A percentile compares a stretch with the other conserved stretches of the same genome.
These are phyloP conservation scores for Martes martes DNA, from an alignment of 2,113 vertebrate species.

Conservation along the genomic window DNA sequence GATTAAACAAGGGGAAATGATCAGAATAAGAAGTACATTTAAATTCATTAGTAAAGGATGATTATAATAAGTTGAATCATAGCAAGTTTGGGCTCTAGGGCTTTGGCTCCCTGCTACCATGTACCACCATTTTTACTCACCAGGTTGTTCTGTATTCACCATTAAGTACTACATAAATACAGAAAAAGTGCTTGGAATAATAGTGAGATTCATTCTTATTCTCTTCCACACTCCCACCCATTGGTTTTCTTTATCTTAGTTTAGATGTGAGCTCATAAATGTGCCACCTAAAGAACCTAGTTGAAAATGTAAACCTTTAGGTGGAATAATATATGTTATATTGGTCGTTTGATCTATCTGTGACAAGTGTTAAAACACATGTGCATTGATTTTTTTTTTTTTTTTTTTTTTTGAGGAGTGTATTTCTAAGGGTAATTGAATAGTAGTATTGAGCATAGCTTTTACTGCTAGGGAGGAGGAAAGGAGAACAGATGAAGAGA, in stretches of 20 bases:
- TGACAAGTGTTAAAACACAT: constrained; percentile 84
- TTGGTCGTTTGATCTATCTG: constrained; percentile 80
- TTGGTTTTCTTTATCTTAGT: constrained; percentile 4
- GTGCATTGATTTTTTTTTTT: constrained; percentile 80
- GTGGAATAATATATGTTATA: constrained; percentile 78
- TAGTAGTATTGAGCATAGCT: constrained; percentile 81
- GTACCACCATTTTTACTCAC: not conserved
- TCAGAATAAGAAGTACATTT: not conserved
- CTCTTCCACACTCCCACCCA: not conserved
- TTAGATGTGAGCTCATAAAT: constrained; percentile 10
- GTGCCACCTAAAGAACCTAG: not conserved
- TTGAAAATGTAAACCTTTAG: constrained; percentile 70
- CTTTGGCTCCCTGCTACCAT: not conserved
- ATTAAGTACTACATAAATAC: not conserved
- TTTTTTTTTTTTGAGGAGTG: constrained; percentile 74
- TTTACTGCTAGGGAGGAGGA: constrained; percentile 65
- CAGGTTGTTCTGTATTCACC: not conserved
- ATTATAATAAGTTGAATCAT: not conserved
- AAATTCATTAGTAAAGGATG: not conserved
- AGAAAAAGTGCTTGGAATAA: not conserved
- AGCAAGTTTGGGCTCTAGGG: not conserved
- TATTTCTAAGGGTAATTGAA: constrained; percentile 87
- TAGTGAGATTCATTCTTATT: not conserved
- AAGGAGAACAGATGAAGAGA: constrained; percentile 76
- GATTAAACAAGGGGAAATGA: not conserved